Evolutionary conservation across 2,797 vertebrate genomes (phyloP).

Genomic region (Holocentrus rufus): DNA sequence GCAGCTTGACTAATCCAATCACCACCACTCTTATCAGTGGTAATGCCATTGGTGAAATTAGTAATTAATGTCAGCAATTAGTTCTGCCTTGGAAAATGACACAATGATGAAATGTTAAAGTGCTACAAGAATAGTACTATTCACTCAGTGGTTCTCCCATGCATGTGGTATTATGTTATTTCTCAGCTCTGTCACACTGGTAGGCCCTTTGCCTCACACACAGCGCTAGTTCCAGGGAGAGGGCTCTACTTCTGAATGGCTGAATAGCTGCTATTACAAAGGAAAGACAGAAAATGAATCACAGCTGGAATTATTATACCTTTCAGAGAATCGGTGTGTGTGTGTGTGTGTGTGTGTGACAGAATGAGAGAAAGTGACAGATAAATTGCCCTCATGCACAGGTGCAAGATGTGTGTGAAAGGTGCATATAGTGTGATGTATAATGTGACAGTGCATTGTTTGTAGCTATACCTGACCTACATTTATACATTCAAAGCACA

Average conservation of each 20-base stretch:
- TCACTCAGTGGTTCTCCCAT: conserved; percentile 27
- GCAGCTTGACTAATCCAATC: conserved; percentile 61
- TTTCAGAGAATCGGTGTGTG: background rate
- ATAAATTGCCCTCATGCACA: background rate
- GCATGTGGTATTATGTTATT: conserved; percentile 22
- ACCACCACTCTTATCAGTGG: conserved; percentile 53
- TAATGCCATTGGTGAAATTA: conserved; percentile 60
- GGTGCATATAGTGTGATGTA: background rate
- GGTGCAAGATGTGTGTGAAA: background rate
- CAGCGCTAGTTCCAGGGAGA: conserved; percentile 24
- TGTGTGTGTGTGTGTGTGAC: background rate
- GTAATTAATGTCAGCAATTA: conserved; percentile 67
- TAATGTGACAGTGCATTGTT: background rate
- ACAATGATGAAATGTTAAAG: conserved; percentile 62
- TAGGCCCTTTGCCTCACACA: conserved; percentile 32
- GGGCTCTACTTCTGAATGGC: conserved; percentile 18
- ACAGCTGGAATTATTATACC: conserved; percentile 4
- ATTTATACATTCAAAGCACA: conserved; percentile 9
- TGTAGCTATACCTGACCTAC: conserved; percentile 7
- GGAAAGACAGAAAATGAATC: background rate
- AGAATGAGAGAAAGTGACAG: background rate
- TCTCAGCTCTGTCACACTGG: conserved; percentile 39
- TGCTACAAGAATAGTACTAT: conserved; percentile 52
- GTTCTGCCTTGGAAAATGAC: conserved; percentile 60
- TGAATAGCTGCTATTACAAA: conserved; percentile 20